A percentile compares a stretch with the other conserved stretches of the same genome.
phyloP scores from a whole-genome alignment of 2,113 vertebrate species.

The Catharus minimus region DNA sequence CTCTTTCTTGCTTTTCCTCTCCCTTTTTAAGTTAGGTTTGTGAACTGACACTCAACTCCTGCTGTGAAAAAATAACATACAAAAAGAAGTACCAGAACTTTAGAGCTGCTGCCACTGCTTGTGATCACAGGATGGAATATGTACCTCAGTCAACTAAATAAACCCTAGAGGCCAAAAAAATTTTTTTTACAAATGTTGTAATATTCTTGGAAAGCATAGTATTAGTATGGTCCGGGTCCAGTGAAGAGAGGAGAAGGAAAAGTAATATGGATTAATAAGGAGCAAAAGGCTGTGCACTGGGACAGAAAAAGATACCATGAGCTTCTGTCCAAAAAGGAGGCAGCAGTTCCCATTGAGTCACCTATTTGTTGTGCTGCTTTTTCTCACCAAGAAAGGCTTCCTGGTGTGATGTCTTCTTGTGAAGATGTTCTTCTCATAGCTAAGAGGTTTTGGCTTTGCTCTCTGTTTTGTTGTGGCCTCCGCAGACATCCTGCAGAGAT shows the following conservation, averaged over 20 bases:
- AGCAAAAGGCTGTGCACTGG: neutral
- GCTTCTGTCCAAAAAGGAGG: neutral
- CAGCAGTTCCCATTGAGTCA: neutral
- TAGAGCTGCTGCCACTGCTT: neutral
- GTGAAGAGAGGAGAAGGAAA: neutral
- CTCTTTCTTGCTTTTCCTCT: neutral
- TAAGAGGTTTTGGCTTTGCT: neutral
- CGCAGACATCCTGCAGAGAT: neutral
- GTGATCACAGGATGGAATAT: neutral
- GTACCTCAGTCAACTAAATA: neutral
- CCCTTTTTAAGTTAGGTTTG: neutral
- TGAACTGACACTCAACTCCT: neutral
- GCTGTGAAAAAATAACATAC: neutral
- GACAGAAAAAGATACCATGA: neutral
- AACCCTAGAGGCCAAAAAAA: neutral
- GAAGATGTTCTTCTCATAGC: neutral
- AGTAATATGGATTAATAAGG: neutral
- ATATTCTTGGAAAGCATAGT: neutral
- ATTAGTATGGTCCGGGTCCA: neutral
- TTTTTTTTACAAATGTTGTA: neutral
- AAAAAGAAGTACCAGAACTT: neutral
- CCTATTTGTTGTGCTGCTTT: neutral
- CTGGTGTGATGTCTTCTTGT: neutral
- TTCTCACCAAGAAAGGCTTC: neutral
- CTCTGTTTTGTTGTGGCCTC: neutral